These are phyloP conservation scores for Pantala flavescens DNA, from an alignment of 1,140 invertebrate genomes.

Conservation along the genomic window DNA sequence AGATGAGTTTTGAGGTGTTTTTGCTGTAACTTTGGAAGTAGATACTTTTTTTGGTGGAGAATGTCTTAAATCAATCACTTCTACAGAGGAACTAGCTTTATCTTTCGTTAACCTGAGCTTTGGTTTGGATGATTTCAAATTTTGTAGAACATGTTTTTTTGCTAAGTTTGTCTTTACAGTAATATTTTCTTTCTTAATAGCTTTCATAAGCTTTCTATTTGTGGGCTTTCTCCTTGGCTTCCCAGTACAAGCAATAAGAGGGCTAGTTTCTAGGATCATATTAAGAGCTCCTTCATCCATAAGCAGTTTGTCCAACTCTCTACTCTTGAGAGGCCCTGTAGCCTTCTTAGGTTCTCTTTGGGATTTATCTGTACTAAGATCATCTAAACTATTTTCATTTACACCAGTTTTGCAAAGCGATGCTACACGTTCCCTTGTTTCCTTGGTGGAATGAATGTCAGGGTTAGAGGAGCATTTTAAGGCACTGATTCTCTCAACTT, in stretches of 20 bases:
- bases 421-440: background rate
- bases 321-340: constrained; percentile 26
- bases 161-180: constrained; percentile 19
- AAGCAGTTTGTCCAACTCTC: constrained; percentile 61
- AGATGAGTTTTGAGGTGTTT: constrained; percentile 24
- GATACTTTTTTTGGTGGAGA: constrained; percentile 40
- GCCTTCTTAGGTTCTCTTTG: constrained; percentile 23
- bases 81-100: constrained; percentile 19
- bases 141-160: too few relatives aligned
- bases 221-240: constrained; percentile 7
- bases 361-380: constrained; percentile 8
- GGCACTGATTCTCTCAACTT: background rate
- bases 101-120: background rate
- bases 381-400: background rate
- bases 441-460: background rate
- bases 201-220: background rate
- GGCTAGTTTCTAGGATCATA: constrained; percentile 65
- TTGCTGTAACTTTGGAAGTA: constrained; percentile 38
- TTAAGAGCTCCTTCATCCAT: constrained; percentile 78
- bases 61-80: constrained; percentile 36
- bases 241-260: constrained; percentile 22
- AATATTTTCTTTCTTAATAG: constrained; percentile 8
- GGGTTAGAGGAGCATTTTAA: background rate
- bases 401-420: background rate
- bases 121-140: too few relatives aligned